Base-by-base conservation (phyloP, 2,113 vertebrate genomes). In the Suricata suricatta region DNA sequence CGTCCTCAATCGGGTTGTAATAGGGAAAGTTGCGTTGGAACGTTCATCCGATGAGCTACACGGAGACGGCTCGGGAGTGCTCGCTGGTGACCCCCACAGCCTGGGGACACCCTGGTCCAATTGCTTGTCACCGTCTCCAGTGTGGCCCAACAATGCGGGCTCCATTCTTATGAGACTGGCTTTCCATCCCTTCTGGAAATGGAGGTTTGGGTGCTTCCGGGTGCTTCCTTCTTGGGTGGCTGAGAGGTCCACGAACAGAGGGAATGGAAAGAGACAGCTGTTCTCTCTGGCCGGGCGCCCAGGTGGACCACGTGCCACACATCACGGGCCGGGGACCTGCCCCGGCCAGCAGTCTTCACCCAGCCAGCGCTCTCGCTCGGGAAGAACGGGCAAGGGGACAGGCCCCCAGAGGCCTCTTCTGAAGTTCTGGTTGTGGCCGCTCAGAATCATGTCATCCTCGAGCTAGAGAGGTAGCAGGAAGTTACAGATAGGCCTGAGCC, bases 1-100 rank as follows among this genome's bases (percentile, higher is more conserved):
- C 87, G 93, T 94, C 95, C 98, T 97, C 96, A 95, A 96, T 95
- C 96, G 97, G 97, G 97, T 86, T 95, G 64, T 82, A 97, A 88
- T 1, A 84, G 92, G 98, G 72, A 87, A 98, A 85, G 96, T 87
- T 0, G 29, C 23, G 38, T 3, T 0, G 31, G 57, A 98, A 86
- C 7, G 15, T 91, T 15, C 57, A 72, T 25, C 69, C 11, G 1
- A 11, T n/a, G 94, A 69, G 86, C 90, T 63, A 63, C 89, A 72
- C 0, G 47, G 66, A 77, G 84, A 68, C 14, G 64, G 69, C 23
- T 91, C 8, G 19, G 0, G 0, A 0, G 0, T 8, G 52, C 77
- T 23, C 33, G 9, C 57, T 5, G 3, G 31, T 66, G 76, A 88
- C 31, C 44, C 41, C 38, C 52, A 5, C 5, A 3, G 47, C 33